These are phyloP conservation scores for Ginglymostoma cirratum DNA, from an alignment of 2,113 vertebrate species.

Conservation along the genomic window DNA sequence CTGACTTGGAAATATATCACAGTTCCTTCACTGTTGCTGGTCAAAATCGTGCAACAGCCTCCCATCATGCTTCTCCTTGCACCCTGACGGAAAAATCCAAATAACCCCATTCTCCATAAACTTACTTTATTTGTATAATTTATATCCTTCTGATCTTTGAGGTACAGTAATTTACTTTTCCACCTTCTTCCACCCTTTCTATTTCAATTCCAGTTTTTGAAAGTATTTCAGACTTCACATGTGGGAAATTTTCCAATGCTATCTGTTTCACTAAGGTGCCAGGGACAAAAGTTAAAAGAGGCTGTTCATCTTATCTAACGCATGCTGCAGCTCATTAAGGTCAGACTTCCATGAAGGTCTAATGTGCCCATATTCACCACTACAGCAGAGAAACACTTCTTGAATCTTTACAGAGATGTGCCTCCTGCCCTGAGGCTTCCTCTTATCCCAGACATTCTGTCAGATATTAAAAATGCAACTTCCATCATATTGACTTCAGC, in stretches of 20 bases:
- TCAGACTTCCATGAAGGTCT: neutral
- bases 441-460: neutral
- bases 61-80: no score
- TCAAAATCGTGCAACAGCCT: no score
- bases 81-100: no score
- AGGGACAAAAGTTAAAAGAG: neutral
- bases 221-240: neutral
- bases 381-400: neutral
- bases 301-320: neutral
- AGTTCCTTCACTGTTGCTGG: no score
- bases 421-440: neutral
- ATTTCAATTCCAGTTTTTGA: neutral
- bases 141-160: neutral
- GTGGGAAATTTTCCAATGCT: neutral
- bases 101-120: no score
- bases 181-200: neutral
- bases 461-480: neutral
- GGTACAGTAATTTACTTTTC: neutral
- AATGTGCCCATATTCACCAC: neutral
- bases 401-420: neutral
- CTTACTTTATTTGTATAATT: neutral
- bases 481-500: neutral
- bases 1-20: no score
- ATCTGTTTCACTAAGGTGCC: neutral
- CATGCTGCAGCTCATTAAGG: neutral